These are phyloP conservation scores for Erythrocercus mccallii DNA, from an alignment of 2,113 vertebrate genomes.

Conservation along the genomic window DNA sequence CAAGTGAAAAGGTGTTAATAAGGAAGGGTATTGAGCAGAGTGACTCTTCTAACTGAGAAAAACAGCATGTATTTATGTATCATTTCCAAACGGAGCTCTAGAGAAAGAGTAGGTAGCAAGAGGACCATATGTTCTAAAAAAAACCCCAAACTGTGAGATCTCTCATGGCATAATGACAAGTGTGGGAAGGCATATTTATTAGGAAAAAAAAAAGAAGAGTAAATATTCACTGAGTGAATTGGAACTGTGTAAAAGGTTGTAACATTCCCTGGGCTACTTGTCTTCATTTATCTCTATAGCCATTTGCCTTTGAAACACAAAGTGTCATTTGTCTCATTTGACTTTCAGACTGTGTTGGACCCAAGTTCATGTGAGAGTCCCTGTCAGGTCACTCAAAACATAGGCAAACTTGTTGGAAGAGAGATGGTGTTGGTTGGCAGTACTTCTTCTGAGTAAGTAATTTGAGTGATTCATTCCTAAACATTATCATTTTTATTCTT, in stretches of 20 bases:
- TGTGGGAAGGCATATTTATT: constrained; percentile 24
- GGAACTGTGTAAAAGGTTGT: neutral
- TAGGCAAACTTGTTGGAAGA: neutral
- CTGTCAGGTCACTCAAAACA: neutral
- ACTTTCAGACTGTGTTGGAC: neutral
- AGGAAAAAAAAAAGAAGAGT: neutral
- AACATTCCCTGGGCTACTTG: neutral
- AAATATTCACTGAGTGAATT: neutral
- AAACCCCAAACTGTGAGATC: neutral
- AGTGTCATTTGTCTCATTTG: neutral
- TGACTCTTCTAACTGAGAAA: constrained; percentile 32
- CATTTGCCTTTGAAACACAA: neutral
- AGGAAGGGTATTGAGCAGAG: neutral
- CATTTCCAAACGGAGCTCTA: constrained; percentile 21
- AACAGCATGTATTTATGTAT: constrained; percentile 19
- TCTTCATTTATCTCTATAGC: neutral
- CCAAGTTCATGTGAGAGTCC: neutral
- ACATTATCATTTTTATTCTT: neutral
- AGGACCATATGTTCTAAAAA: constrained; percentile 16
- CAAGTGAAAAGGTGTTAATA: constrained; percentile 1
- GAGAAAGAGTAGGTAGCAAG: constrained; percentile 12
- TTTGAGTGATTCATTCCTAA: constrained; percentile 5
- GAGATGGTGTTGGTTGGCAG: neutral
- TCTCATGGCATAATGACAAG: neutral
- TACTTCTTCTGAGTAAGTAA: neutral